Conservation (phyloP, 2,888 invertebrate genomes). For the Saturnia japonica region DNA sequence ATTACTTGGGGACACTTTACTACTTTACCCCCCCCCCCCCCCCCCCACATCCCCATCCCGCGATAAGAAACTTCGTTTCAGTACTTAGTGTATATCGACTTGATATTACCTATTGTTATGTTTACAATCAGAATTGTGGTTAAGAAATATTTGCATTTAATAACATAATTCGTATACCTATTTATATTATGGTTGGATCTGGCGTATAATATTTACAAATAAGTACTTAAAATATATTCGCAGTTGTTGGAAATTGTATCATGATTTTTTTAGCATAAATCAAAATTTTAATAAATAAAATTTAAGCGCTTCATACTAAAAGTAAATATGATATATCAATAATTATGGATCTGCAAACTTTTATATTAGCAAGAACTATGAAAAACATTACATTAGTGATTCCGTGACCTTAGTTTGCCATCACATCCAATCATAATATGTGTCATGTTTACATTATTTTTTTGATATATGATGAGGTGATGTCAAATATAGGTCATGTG, state of each 20-base stretch:
- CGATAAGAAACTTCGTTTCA: no score
- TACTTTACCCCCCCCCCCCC: no score
- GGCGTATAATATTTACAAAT: not conserved
- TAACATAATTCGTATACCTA: not conserved
- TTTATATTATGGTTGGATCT: not conserved
- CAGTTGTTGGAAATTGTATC: conserved; percentile 6
- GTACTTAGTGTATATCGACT: no score
- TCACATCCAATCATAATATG: no score
- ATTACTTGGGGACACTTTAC: no score
- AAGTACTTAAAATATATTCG: not conserved
- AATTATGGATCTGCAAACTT: not conserved
- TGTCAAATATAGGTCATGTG: no score
- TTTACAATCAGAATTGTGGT: not conserved
- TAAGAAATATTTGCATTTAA: not conserved
- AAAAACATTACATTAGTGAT: no score
- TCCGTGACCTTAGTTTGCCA: no score
- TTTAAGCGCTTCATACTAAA: not conserved
- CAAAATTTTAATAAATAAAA: not conserved
- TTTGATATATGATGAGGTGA: no score
- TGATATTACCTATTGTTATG: not conserved
- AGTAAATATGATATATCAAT: not conserved
- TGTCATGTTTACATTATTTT: no score
- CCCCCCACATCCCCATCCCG: no score
- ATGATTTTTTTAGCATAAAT: not conserved
- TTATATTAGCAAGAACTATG: no score